Evolutionary conservation across 2,888 invertebrate species (phyloP).

Genomic region (Homarus gammarus): DNA sequence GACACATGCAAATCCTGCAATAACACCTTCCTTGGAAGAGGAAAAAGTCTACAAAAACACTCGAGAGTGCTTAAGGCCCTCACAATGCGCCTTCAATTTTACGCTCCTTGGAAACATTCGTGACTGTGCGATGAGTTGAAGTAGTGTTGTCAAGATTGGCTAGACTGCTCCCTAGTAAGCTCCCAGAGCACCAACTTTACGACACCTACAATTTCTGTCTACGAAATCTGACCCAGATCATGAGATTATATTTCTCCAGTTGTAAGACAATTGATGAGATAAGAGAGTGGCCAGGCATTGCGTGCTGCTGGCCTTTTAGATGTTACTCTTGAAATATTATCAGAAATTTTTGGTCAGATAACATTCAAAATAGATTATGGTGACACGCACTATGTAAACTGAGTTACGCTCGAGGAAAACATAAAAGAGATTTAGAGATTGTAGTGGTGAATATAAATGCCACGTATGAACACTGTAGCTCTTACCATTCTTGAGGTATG

Average conservation of each 20-base stretch:
- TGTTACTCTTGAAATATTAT: no score
- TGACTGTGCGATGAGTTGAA: not conserved
- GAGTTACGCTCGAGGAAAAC: no score
- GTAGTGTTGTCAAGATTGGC: not conserved
- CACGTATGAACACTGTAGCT: no score
- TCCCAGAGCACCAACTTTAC: not conserved
- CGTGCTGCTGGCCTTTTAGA: no score
- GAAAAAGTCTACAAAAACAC: not conserved
- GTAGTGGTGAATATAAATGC: no score
- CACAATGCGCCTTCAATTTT: not conserved
- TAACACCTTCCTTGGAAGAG: not conserved
- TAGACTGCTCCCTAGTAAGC: not conserved
- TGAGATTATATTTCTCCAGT: not conserved
- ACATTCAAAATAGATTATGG: no score
- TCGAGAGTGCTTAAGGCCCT: not conserved
- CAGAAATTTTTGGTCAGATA: no score
- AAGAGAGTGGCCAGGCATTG: no score
- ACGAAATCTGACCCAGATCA: not conserved
- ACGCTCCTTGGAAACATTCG: not conserved
- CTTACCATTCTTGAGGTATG: no score
- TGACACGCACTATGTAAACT: no score
- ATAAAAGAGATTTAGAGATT: no score
- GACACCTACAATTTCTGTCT: not conserved
- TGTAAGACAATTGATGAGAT: no score
- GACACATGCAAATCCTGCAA: constrained; percentile 4